Evolutionary conservation across 2,888 invertebrate genomes (phyloP), one percentile per base, ranked within the genome.

Genomic region (Eumacrocentrus americanus): DNA sequence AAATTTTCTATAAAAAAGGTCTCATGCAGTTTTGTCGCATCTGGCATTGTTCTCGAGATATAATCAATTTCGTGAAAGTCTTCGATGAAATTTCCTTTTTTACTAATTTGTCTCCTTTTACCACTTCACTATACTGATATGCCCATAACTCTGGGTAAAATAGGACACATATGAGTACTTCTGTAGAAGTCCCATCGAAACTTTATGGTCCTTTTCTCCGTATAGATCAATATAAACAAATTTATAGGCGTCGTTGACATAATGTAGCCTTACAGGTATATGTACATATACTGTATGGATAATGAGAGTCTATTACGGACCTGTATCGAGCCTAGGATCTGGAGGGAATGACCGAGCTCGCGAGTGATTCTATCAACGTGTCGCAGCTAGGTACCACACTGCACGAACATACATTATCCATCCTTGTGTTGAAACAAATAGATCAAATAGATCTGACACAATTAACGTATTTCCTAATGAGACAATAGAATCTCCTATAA

Each of bases 291-390:
- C 44, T 18, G 44, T 3, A 20, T 44, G n/a, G 18, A 44, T 44
- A 44, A 44, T 44, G 11, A 44, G 44, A 4, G 7, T 18, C 22
- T 22, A 22, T 11, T 20, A 44, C 22, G 20, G 1, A 5, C 22
- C 11, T n/a, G 29, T 29, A 29, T 29, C 29, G 29, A 6, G 29
- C 12, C 1, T 29, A 29, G 34, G 18, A 54, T 35, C 7, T 46
- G 64, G 60, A 67, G 69, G 69, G 69, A 71, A 70, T 70, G 70
- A 71, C 71, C 70, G 66, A 54, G 3, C 51, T 46, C 57, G 29
- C 29, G 29, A n/a, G 56, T 59, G 70, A 72, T 72, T 66, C 67
- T 70, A 70, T 72, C 71, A 61, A 58, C 16, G 29, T 29, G 29
- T 29, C 4, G 4, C 4, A 9, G 29, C 29, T 9, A 29, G 29